phyloP scores from a whole-genome alignment of 2,888 invertebrate species.

The Argyresthia albistria region DNA sequence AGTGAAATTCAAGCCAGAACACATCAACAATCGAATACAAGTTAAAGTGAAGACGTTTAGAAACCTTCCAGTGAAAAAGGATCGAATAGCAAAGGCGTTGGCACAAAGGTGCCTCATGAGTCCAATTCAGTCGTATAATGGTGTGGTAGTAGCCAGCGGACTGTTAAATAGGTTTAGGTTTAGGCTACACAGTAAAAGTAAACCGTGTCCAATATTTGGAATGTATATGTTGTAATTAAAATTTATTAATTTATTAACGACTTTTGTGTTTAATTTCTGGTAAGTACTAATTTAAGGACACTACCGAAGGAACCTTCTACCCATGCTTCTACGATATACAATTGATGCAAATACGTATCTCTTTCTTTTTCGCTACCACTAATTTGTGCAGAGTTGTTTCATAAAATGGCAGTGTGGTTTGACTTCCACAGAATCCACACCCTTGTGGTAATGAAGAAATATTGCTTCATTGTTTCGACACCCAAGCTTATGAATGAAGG shows the following conservation, averaged over 20 bases:
- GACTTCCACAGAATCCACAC: too few relatives aligned
- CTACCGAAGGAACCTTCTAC: too few relatives aligned
- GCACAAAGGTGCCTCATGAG: constrained; percentile 13
- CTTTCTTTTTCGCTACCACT: too few relatives aligned
- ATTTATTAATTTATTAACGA: background rate
- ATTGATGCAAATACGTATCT: too few relatives aligned
- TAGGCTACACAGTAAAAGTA: constrained; percentile 34
- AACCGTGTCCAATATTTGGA: constrained; percentile 51
- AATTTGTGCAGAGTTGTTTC: too few relatives aligned
- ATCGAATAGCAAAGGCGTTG: constrained; percentile 11
- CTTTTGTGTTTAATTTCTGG: background rate
- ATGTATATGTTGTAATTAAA: constrained; percentile 37
- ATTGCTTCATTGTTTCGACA: too few relatives aligned
- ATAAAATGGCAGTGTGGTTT: too few relatives aligned
- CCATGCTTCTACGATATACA: too few relatives aligned
- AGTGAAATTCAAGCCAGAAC: constrained; percentile 4
- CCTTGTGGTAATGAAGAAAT: too few relatives aligned
- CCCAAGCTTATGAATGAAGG: too few relatives aligned
- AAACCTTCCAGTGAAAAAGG: constrained; percentile 1
- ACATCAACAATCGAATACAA: constrained; percentile 5
- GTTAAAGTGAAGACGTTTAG: constrained; percentile 7
- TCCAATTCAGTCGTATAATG: constrained; percentile 11
- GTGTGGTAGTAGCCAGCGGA: constrained; percentile 43
- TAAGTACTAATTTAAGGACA: too few relatives aligned
- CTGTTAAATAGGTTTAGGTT: constrained; percentile 55